Evolutionary conservation across 1,140 invertebrate genomes (phyloP).

Genomic region (Dendroctonus ponderosae): DNA sequence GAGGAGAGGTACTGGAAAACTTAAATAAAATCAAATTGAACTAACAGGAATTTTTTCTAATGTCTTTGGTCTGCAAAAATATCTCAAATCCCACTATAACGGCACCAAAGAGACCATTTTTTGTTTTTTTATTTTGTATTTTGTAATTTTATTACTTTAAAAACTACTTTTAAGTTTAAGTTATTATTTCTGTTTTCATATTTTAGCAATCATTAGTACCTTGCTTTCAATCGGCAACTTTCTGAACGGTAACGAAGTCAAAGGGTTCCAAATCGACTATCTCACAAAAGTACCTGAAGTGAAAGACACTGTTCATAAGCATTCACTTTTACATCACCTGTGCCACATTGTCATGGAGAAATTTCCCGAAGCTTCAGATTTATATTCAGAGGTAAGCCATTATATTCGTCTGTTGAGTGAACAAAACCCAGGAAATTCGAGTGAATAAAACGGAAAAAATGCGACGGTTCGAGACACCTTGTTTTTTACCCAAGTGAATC

Average conservation of each 20-base stretch:
- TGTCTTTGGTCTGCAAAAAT: too few species aligned
- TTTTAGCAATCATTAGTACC: constrained; percentile 75
- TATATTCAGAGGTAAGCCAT: constrained; percentile 87
- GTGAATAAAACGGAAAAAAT: not conserved
- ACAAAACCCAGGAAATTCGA: too few species aligned
- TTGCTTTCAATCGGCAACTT: constrained; percentile 95
- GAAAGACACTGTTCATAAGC: constrained; percentile 98
- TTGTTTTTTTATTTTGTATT: too few species aligned
- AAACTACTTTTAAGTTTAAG: too few species aligned
- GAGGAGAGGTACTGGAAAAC: too few species aligned
- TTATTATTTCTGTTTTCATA: not conserved
- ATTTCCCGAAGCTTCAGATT: constrained; percentile 89
- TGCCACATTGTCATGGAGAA: constrained; percentile 97
- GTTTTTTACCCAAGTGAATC: not conserved
- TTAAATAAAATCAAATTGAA: too few species aligned
- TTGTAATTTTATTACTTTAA: too few species aligned
- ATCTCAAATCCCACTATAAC: too few species aligned
- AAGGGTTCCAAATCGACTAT: constrained; percentile 98
- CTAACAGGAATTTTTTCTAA: too few species aligned
- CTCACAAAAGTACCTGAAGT: constrained; percentile 97
- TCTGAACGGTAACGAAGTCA: constrained; percentile 91
- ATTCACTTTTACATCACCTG: constrained; percentile 94
- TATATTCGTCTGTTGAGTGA: too few species aligned
- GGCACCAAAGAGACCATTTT: too few species aligned
- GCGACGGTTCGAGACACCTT: too few species aligned